A percentile compares a stretch with the other conserved stretches of the same genome.
These are phyloP conservation scores for Synanthedon tipuliformis DNA, from an alignment of 2,888 invertebrate species.

Conservation along the genomic window DNA sequence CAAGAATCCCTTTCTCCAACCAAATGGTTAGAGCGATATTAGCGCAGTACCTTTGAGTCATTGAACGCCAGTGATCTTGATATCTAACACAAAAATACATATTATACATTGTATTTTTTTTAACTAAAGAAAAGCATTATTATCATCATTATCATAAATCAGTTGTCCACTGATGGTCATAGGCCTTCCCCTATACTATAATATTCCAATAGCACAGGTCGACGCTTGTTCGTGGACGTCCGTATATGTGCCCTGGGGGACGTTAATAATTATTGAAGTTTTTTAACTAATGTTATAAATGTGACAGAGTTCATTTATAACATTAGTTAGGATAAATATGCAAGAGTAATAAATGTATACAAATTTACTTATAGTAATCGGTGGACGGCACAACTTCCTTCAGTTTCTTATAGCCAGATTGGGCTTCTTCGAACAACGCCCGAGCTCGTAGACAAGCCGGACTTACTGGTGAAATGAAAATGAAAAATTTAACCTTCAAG, in stretches of 20 bases:
- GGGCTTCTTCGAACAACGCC: conserved; percentile 74
- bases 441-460: conserved; percentile 75
- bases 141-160: not conserved
- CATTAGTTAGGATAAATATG: too few relatives aligned
- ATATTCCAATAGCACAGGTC: too few relatives aligned
- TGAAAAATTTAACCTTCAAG: too few relatives aligned
- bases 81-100: conserved; percentile 55
- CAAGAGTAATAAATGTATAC: too few relatives aligned
- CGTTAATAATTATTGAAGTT: too few relatives aligned
- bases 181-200: too few relatives aligned
- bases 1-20: conserved; percentile 81
- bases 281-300: too few relatives aligned
- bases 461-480: conserved; percentile 54
- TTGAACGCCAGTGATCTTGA: conserved; percentile 88
- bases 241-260: too few relatives aligned
- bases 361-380: conserved; percentile 80
- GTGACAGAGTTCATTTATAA: too few relatives aligned
- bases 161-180: too few relatives aligned
- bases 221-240: too few relatives aligned
- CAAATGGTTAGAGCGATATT: conserved; percentile 82
- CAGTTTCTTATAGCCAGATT: conserved; percentile 73
- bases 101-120: not conserved
- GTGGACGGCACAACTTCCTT: conserved; percentile 76
- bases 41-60: conserved; percentile 84
- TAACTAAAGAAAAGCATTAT: too few relatives aligned